Base-by-base conservation (phyloP, 1,140 invertebrate species). In the Neotoxoptera formosana region DNA sequence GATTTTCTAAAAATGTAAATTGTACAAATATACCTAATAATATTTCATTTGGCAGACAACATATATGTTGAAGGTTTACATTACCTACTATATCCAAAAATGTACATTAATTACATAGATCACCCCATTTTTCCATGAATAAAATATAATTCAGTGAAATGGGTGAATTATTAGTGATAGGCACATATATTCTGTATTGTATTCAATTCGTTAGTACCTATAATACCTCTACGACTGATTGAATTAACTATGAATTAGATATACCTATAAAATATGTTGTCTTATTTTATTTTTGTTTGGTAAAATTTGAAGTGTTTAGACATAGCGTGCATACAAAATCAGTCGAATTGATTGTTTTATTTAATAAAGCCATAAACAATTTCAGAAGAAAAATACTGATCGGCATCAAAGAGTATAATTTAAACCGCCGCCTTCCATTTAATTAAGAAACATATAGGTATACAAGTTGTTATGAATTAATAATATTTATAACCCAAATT, bases 361-460 rank as follows among this genome's bases (percentile, higher is more conserved):
- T 83, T 83, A 83, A 83, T 83, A 76, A 76, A 76, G 60, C n/a
- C n/a, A 76, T 76, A 76, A 76, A 76, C 60, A 41, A 83, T 86
- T 84, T 86, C 41, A 14, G 36, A 30, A 45, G 9, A 30, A 86
- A 47, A 86, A 47, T 30, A 11, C 9, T 41, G 25, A n/a, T n/a
- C 84, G 25, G 30, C 41, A 47, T 86, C 41, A 86, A 41, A 86
- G 41, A 86, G 47, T 11, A 36, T 36, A 83, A 45, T 86, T 47
- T 86, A 86, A 86, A 41, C 41, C 30, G 36, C 36, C 25, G 36
- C 36, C 25, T 25, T 86, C 23, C 84, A 14, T 86, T 86, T 20
- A 47, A 47, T 47, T 25, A n/a, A 47, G 30, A 47, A 41, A 86
- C 4, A 86, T 25, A 86, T 47, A 86, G 25, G 4, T 41, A 86